A percentile compares a stretch with the other conserved stretches of the same genome.
These are phyloP conservation scores for Jacana jacana DNA, from an alignment of 2,113 vertebrate genomes.

Conservation along the genomic window DNA sequence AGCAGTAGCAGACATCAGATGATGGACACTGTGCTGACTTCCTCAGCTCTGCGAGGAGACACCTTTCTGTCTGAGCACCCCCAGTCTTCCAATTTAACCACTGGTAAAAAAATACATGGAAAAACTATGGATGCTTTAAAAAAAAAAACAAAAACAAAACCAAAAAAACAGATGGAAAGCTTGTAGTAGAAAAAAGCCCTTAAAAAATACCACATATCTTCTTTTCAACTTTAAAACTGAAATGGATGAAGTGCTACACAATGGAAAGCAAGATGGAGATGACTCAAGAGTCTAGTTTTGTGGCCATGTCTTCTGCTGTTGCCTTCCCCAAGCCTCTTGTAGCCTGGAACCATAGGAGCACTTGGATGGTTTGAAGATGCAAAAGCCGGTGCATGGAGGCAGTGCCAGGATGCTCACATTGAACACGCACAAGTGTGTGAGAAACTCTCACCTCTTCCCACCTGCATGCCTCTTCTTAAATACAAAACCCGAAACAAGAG, in stretches of 20 bases:
- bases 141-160: no score
- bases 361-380: background rate
- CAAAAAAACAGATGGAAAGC: background rate
- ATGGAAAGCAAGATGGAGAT: background rate
- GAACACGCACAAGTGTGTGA: fast-evolving
- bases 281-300: background rate
- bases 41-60: background rate
- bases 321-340: background rate
- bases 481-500: background rate
- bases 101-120: background rate
- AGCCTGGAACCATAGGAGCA: background rate
- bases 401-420: background rate
- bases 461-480: background rate
- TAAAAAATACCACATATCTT: background rate
- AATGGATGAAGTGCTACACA: background rate
- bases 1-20: background rate
- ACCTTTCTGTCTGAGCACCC: background rate
- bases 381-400: background rate
- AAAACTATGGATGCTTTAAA: background rate
- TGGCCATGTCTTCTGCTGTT: background rate
- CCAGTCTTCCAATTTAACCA: background rate
- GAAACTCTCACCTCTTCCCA: background rate
- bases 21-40: background rate
- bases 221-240: background rate
- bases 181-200: background rate